A percentile compares a stretch with the other conserved stretches of the same genome.
Evolutionary conservation across 1,140 invertebrate species (phyloP).

Genomic region (Megathymus violae): DNA sequence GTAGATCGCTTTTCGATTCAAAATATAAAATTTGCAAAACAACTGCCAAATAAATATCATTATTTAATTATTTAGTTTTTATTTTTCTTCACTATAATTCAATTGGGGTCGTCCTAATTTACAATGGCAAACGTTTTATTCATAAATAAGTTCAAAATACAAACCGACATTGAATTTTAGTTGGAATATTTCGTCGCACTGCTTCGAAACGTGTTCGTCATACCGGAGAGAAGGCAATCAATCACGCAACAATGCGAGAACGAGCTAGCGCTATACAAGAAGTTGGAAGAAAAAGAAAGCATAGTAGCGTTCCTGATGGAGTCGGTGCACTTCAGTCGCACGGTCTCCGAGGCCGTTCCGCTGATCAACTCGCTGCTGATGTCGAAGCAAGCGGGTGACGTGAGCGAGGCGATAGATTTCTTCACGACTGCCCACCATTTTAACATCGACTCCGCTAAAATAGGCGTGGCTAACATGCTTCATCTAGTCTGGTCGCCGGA

Average conservation of each 20-base stretch:
- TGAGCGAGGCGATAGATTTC: constrained; percentile 93
- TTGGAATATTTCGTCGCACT: constrained; percentile 76
- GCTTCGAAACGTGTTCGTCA: constrained; percentile 72
- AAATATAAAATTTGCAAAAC: too few species aligned
- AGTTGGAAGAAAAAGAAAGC: constrained; percentile 80
- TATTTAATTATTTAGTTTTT: too few species aligned
- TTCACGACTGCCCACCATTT: constrained; percentile 92
- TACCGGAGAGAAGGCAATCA: constrained; percentile 61
- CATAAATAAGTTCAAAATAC: too few species aligned
- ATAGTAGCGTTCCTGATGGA: constrained; percentile 86
- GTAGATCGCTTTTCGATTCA: too few species aligned
- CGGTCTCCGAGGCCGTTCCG: constrained; percentile 88
- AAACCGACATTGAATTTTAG: too few species aligned
- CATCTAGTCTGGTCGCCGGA: constrained; percentile 90
- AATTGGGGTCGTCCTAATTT: too few species aligned
- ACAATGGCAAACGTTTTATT: too few species aligned
- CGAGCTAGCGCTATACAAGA: constrained; percentile 71
- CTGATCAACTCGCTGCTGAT: constrained; percentile 88
- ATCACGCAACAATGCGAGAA: constrained; percentile 68
- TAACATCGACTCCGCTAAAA: constrained; percentile 88
- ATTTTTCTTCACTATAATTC: too few species aligned
- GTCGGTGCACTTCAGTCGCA: constrained; percentile 86
- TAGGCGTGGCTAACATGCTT: constrained; percentile 90
- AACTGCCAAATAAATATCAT: too few species aligned
- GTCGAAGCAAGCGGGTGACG: constrained; percentile 90